phyloP scores from a whole-genome alignment of 2,113 vertebrate species.

The Pseudorectes ferrugineus region DNA sequence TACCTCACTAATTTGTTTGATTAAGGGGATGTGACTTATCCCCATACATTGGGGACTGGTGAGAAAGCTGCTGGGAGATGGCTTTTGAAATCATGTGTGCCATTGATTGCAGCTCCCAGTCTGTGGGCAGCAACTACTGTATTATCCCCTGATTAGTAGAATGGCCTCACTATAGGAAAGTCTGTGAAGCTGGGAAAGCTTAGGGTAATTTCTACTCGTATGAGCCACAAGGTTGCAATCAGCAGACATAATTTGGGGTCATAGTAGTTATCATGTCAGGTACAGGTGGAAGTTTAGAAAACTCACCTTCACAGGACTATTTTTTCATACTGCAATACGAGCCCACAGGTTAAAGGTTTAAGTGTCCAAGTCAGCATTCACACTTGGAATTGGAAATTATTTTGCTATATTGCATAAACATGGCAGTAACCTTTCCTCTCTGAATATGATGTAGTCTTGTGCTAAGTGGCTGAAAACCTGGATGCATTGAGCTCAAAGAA shows the following conservation, averaged over 20 bases:
- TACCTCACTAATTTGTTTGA: slow-evolving; percentile 39
- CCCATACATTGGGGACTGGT: background rate
- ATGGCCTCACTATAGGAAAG: background rate
- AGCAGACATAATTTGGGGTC: background rate
- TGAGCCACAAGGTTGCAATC: background rate
- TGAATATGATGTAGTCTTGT: background rate
- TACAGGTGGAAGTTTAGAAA: background rate
- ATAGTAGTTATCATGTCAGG: background rate
- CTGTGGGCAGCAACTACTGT: background rate
- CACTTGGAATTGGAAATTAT: background rate
- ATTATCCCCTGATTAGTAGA: background rate
- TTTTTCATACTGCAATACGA: background rate
- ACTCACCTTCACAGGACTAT: background rate
- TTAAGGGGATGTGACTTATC: slow-evolving; percentile 19
- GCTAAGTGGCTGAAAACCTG: background rate
- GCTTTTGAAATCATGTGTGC: background rate
- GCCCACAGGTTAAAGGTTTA: background rate
- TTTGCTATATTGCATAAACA: background rate
- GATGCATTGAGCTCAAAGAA: background rate
- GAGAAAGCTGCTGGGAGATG: background rate
- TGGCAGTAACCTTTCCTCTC: background rate
- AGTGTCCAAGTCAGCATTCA: background rate
- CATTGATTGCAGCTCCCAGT: background rate
- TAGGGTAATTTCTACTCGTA: background rate
- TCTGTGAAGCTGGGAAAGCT: background rate